Evolutionary conservation across 2,888 invertebrate genomes (phyloP), one percentile per base, ranked within the genome.

Genomic region (Strigamia maritima): DNA sequence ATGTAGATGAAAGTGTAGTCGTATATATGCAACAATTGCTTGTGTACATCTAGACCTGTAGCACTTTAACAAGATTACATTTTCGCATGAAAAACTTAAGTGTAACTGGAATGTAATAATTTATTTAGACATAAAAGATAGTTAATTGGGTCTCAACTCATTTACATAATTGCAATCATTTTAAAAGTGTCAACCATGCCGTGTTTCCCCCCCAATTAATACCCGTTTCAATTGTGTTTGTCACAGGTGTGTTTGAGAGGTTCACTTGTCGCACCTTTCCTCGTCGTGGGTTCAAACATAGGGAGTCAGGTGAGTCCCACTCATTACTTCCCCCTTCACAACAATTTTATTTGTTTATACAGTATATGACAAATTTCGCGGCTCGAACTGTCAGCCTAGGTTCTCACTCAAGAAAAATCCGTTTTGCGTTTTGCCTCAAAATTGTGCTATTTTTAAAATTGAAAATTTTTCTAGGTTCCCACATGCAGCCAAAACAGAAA

Each of bases 251-350:
- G 60, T 65, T 65, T 24, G 24, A 22, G 60, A 65, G 12, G 60
- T 22, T 65, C 60, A 22, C 60, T 22, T 24, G 24, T 24, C 60
- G 60, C 60, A 65, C 60, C 60, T 65, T 24, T 65, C 60, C 60
- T 65, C 60, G 60, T 65, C 60, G 60, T 22, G 22, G 22, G 60
- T 65, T 65, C 60, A 65, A 65, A 65, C 60, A 65, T 65, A 65
- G 60, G 60, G 60, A 65, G 60, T 65, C 60, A 65, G 60, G 60
- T 65, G 60, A 22, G 60, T 65, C 22, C 16, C 44, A 44, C 4
- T 44, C 44, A 44, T 44, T 44, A 44, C 44, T 44, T 44, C 16
- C 44, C 44, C 44, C 44, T 44, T 44, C 8, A 1, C 3, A 35
- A 35, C 35, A 35, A 35, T 35, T 35, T 35, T 35, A 10, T n/a